A percentile compares a stretch with the other conserved stretches of the same genome.
Conservation (phyloP, 2,113 vertebrate species). For the Crotalus horridus region DNA sequence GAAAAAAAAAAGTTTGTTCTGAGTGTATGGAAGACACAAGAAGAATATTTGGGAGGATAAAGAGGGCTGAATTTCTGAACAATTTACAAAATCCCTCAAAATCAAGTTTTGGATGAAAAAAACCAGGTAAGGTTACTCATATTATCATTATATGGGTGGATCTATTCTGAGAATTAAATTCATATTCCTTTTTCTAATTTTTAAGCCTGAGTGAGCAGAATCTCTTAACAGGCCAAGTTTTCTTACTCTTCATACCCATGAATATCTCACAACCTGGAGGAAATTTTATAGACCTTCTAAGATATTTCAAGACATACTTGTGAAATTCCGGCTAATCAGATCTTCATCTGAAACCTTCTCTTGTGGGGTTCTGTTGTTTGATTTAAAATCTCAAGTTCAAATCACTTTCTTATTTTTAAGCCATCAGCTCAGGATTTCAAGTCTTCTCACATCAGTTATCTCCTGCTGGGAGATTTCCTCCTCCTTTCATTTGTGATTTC, state of each 20-base stretch:
- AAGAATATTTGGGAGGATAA: neutral
- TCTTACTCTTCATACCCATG: neutral
- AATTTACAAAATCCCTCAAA: neutral
- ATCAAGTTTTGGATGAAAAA: neutral
- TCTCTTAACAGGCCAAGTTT: neutral
- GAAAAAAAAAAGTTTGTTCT: neutral
- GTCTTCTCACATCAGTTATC: neutral
- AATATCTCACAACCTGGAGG: neutral
- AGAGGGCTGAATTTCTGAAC: neutral
- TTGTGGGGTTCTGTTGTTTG: neutral
- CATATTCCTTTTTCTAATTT: neutral
- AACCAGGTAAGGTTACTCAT: neutral
- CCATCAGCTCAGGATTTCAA: neutral
- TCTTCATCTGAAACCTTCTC: neutral
- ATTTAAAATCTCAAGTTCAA: neutral
- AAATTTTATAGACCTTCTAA: neutral
- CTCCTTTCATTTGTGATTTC: neutral
- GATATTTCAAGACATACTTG: neutral
- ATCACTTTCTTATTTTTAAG: neutral
- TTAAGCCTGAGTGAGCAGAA: neutral
- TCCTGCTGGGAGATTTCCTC: neutral
- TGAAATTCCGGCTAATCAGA: neutral
- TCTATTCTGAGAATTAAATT: neutral
- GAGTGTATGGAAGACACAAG: neutral
- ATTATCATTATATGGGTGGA: neutral